A percentile compares a stretch with the other conserved stretches of the same genome.
These are phyloP conservation scores for Hippocampus mohnikei DNA, from an alignment of 2,113 vertebrate genomes.

Conservation along the genomic window DNA sequence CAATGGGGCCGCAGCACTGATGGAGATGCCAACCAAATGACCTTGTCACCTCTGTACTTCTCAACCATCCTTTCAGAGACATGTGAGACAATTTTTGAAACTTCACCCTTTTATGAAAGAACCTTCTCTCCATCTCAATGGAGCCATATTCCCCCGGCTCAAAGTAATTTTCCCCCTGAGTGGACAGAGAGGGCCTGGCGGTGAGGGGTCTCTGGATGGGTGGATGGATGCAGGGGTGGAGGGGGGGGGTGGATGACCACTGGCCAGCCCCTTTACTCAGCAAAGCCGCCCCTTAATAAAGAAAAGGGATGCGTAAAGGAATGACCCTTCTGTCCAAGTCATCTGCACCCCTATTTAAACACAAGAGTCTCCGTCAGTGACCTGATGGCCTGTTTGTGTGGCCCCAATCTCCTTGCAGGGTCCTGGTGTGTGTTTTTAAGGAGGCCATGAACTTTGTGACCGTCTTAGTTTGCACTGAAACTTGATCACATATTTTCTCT, in stretches of 20 bases:
- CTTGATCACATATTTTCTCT: neutral
- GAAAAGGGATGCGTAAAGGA: conserved; percentile 66
- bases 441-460: conserved; percentile 44
- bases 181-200: conserved; percentile 52
- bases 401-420: conserved; percentile 10
- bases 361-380: conserved; percentile 32
- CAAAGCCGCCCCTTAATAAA: conserved; percentile 44
- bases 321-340: conserved; percentile 51
- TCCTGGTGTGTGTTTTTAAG: conserved; percentile 31
- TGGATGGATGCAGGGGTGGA: conserved; percentile 13
- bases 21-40: conserved; percentile 65
- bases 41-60: conserved; percentile 57
- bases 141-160: conserved; percentile 43
- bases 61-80: conserved; percentile 26
- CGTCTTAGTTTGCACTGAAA: neutral
- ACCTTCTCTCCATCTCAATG: conserved; percentile 59
- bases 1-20: conserved; percentile 62
- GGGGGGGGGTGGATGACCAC: conserved; percentile 41
- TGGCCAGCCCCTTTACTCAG: conserved; percentile 57
- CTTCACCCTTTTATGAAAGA: conserved; percentile 59
- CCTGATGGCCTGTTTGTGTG: conserved; percentile 34
- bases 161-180: conserved; percentile 63
- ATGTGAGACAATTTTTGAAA: conserved; percentile 61
- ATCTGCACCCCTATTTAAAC: conserved; percentile 31
- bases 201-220: conserved; percentile 46